Percentiles rank a stretch among this genome's conserved stretches.
Evolutionary conservation across 2,888 invertebrate species (phyloP).

Genomic region (Acrobasis repandana): DNA sequence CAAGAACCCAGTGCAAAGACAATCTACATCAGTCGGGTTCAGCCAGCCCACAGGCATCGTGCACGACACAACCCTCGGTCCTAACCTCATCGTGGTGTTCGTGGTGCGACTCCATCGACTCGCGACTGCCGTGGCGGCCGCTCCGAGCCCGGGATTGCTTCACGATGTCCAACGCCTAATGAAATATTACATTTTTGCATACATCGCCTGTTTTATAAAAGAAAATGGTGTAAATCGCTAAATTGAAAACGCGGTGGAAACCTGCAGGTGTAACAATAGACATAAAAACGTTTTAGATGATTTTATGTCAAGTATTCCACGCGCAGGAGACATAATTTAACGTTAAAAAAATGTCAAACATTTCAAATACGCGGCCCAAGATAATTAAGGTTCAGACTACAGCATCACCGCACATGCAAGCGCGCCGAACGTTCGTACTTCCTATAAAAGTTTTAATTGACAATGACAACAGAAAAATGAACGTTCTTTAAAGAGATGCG

Average conservation of each 20-base stretch:
- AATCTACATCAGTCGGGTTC: background rate
- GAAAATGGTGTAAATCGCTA: background rate
- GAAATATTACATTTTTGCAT: conserved; percentile 30
- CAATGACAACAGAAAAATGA: too few species aligned
- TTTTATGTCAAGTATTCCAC: too few species aligned
- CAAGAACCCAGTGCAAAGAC: background rate
- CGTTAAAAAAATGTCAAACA: too few species aligned
- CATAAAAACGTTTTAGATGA: background rate
- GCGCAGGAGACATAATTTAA: too few species aligned
- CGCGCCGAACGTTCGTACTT: too few species aligned
- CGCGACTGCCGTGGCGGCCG: conserved; percentile 87
- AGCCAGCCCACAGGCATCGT: background rate
- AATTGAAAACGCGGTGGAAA: background rate
- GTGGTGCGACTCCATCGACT: conserved; percentile 87
- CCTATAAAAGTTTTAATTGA: too few species aligned
- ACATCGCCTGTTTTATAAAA: conserved; percentile 6
- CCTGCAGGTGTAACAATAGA: background rate
- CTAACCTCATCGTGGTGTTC: conserved; percentile 90
- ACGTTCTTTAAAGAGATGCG: too few species aligned
- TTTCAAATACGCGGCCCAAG: too few species aligned
- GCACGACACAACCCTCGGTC: conserved; percentile 27
- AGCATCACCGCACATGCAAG: too few species aligned
- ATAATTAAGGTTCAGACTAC: too few species aligned
- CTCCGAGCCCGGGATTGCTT: conserved; percentile 94
- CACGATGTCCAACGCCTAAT: conserved; percentile 94